Percentiles rank a stretch among this genome's conserved stretches.
Conservation (phyloP, 2,888 invertebrate genomes). For the Macrosoma leucophasiata region DNA sequence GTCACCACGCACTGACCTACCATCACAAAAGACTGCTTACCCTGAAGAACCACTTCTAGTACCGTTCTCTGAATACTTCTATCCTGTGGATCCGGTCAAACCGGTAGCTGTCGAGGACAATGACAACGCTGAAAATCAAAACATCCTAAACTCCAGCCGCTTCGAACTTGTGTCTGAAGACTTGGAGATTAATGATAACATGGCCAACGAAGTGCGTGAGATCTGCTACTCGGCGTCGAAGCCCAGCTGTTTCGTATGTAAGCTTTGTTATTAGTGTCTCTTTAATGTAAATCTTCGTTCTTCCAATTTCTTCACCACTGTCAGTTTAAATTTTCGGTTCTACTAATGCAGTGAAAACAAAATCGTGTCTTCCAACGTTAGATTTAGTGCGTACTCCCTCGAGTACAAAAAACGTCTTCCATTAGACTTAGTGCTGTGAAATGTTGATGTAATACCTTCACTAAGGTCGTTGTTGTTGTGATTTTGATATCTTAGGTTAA, state of each 20-base stretch:
- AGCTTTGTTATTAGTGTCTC: slow-evolving; percentile 48
- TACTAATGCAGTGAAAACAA: slow-evolving; percentile 68
- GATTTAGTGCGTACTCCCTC: slow-evolving; percentile 53
- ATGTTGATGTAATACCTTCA: slow-evolving; percentile 33
- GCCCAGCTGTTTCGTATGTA: slow-evolving; percentile 63
- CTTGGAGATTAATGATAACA: slow-evolving; percentile 72
- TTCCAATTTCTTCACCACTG: slow-evolving; percentile 29
- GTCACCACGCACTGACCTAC: slow-evolving; percentile 60
- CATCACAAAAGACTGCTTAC: slow-evolving; percentile 66
- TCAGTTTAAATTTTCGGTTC: slow-evolving; percentile 40
- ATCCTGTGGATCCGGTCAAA: slow-evolving; percentile 60
- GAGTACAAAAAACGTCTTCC: slow-evolving; percentile 61
- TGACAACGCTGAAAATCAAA: slow-evolving; percentile 67
- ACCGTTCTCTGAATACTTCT: slow-evolving; percentile 60
- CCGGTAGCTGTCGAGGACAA: slow-evolving; percentile 56
- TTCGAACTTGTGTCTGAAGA: slow-evolving; percentile 55
- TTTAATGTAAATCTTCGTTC: slow-evolving; percentile 26
- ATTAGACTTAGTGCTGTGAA: slow-evolving; percentile 63
- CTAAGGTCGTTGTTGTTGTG: slow-evolving; percentile 33
- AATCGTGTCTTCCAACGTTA: slow-evolving; percentile 72
- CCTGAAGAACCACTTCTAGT: slow-evolving; percentile 59
- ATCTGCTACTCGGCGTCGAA: slow-evolving; percentile 64
- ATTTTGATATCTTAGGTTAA: slow-evolving; percentile 24
- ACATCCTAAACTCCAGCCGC: slow-evolving; percentile 55
- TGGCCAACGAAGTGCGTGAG: slow-evolving; percentile 75